Evolutionary conservation across 2,797 vertebrate genomes (phyloP), one percentile per base, ranked within the genome.

Genomic region (Aplochiton taeniatus): DNA sequence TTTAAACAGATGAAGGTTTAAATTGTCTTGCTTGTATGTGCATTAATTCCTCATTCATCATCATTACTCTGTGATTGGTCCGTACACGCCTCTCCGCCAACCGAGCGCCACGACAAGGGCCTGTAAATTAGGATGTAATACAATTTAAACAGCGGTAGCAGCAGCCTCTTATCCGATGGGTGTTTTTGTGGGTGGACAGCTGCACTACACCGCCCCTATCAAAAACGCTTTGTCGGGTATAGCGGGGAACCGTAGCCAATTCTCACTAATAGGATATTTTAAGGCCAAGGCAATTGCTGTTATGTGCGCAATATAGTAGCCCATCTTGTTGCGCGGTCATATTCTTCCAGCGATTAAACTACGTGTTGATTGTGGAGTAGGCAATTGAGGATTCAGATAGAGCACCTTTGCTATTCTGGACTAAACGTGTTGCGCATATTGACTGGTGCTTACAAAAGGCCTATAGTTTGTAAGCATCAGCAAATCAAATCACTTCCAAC

Each of bases 41-140:
- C 94, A 96, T 98, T 98, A 98, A 98, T 98, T 95, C 95, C 95
- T 91, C 96, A 98, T 98, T 98, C 94, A 97, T 98, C 97, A 97
- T 98, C 96, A 95, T 99, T 99, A 98, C 89, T 85, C 87, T 88
- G 92, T 93, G 95, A 96, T 95, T 92, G 95, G 92, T 94, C 93
- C 90, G 93, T 95, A 93, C 94, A 96, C 91, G 92, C 93, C 93
- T 93, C 93, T 93, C 89, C 91, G 89, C 90, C 94, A 93, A 93
- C 91, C 92, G 92, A 93, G 90, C 91, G 90, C 91, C 91, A 94
- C 90, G 84, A 92, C 91, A 88, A 88, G 87, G 90, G 93, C 92
- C 93, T 94, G 95, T 94, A 97, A 96, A 96, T 97, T 95, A 96
- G 92, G 93, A 93, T 92, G 91, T 94, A 95, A 95, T 94, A 95